Conservation (phyloP, 2,113 vertebrate species). For the Aptenodytes patagonicus region DNA sequence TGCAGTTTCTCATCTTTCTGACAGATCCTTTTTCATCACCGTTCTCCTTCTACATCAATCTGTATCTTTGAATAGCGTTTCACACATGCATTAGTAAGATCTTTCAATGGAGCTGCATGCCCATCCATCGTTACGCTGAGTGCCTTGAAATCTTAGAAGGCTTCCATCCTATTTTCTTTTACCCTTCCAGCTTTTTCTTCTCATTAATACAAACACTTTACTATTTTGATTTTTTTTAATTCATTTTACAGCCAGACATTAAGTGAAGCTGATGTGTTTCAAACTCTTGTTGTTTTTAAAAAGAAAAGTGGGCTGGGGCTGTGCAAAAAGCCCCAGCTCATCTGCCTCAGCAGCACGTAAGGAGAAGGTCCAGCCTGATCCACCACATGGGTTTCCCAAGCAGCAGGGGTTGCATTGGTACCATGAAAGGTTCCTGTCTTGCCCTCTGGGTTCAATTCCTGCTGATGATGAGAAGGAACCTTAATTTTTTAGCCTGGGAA, state of each 20-base stretch:
- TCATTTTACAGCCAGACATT: not conserved
- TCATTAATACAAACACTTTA: not conserved
- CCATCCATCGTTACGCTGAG: fast-evolving
- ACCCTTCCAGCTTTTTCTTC: not conserved
- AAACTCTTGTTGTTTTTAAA: not conserved
- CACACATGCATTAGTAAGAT: not conserved
- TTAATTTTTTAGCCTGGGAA: not conserved
- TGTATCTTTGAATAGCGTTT: not conserved
- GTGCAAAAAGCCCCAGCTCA: not conserved
- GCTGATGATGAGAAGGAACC: not conserved
- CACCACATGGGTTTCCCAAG: not conserved
- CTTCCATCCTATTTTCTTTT: not conserved
- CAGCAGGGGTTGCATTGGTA: not conserved
- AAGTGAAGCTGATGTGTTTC: not conserved
- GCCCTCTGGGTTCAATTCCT: not conserved
- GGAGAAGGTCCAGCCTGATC: not conserved
- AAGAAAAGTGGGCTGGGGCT: not conserved
- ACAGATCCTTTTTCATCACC: not conserved
- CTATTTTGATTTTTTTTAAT: not conserved
- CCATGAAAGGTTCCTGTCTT: not conserved
- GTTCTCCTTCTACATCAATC: not conserved
- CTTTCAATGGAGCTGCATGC: not conserved
- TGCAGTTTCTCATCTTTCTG: not conserved
- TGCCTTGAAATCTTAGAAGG: not conserved
- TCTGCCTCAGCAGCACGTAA: fast-evolving